A percentile compares a stretch with the other conserved stretches of the same genome.
These are phyloP conservation scores for Carcinoscorpius rotundicauda DNA, from an alignment of 1,140 invertebrate genomes.

Conservation along the genomic window DNA sequence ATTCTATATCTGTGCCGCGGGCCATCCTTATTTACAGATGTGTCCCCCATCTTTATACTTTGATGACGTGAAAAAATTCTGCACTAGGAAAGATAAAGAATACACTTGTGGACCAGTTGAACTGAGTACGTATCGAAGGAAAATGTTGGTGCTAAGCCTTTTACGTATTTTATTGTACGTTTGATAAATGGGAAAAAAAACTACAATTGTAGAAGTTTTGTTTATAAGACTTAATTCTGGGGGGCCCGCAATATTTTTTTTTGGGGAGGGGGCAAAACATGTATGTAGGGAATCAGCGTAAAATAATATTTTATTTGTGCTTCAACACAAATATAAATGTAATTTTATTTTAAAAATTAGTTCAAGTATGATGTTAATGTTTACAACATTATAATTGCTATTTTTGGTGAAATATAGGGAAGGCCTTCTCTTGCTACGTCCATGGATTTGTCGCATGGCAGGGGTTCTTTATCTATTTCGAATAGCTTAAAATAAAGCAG, in stretches of 20 bases:
- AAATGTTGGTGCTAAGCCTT: background rate
- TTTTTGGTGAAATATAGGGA: too few relatives aligned
- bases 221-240: background rate
- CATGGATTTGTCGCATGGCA: too few relatives aligned
- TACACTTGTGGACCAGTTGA: constrained; percentile 74
- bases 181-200: background rate
- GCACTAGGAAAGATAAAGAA: constrained; percentile 71
- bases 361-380: too few relatives aligned
- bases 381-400: too few relatives aligned
- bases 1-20: constrained; percentile 78
- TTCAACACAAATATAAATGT: background rate
- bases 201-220: background rate
- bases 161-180: background rate
- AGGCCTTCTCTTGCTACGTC: too few relatives aligned
- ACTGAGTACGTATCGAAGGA: constrained; percentile 8
- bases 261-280: background rate
- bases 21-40: constrained; percentile 58
- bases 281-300: background rate
- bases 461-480: too few relatives aligned
- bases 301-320: background rate
- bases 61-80: constrained; percentile 78
- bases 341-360: too few relatives aligned
- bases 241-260: background rate
- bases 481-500: too few relatives aligned
- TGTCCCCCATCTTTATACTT: constrained; percentile 81